Percentiles rank a stretch among this genome's conserved stretches.
Evolutionary conservation across 2,113 vertebrate species (phyloP).

Genomic region (Boleophthalmus pectinirostris): DNA sequence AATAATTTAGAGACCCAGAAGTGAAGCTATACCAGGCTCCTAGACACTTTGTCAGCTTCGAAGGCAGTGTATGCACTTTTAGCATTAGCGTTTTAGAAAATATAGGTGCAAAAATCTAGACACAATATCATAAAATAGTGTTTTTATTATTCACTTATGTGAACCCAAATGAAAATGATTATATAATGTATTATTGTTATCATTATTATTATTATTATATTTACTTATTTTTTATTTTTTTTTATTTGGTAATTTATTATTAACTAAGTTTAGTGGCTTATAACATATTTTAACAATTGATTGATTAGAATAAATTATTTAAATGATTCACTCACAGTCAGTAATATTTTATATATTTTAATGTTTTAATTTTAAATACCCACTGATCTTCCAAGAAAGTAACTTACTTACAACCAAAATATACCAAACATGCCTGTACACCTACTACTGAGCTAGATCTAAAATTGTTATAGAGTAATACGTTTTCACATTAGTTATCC

Average conservation of each 20-base stretch:
- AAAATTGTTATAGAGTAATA: neutral
- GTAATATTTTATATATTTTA: no score
- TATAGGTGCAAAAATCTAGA: slow-evolving; percentile 23
- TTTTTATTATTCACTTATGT: no score
- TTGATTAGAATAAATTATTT: no score
- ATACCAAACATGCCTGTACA: neutral
- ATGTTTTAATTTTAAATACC: no score
- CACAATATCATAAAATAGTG: neutral
- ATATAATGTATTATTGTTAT: neutral
- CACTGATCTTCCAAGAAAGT: no score
- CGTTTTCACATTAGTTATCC: neutral
- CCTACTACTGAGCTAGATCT: neutral
- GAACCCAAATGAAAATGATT: no score
- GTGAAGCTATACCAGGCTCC: slow-evolving; percentile 69
- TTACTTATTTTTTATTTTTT: no score
- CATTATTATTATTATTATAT: neutral
- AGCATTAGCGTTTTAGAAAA: slow-evolving; percentile 37
- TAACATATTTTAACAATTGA: no score
- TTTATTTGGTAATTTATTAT: no score
- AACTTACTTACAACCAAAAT: neutral
- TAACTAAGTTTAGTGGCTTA: no score
- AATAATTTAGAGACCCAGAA: slow-evolving; percentile 79
- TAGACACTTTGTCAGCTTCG: slow-evolving; percentile 69
- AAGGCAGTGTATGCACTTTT: slow-evolving; percentile 58
- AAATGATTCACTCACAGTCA: no score